These are phyloP conservation scores for Paradoxurus hermaphroditus DNA, from an alignment of 2,113 vertebrate species.

Conservation along the genomic window DNA sequence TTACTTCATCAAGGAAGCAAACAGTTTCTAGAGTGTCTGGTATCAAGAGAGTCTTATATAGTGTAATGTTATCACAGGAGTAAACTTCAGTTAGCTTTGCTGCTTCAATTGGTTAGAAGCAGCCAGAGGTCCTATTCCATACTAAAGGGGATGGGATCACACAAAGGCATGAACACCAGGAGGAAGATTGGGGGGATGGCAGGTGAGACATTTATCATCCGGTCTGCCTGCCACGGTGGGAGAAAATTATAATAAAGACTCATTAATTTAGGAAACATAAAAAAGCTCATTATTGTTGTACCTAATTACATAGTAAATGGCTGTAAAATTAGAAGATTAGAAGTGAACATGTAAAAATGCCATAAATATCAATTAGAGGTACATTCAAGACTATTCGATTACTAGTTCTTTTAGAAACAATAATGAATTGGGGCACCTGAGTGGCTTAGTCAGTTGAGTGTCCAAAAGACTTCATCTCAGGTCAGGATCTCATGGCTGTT, in stretches of 20 bases:
- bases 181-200: fast-evolving
- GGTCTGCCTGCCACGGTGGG: not conserved
- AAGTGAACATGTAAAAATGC: not conserved
- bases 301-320: not conserved
- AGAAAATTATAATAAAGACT: not conserved
- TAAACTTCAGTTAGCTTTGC: not conserved
- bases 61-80: not conserved
- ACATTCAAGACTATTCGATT: not conserved
- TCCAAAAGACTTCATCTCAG: no score
- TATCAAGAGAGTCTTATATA: not conserved
- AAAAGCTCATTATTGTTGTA: not conserved
- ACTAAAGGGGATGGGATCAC: not conserved
- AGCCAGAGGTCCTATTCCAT: not conserved
- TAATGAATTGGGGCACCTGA: not conserved
- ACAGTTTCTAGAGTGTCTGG: not conserved
- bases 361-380: not conserved
- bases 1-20: not conserved
- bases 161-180: not conserved
- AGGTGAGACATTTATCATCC: not conserved
- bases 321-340: not conserved
- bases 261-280: not conserved
- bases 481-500: no score
- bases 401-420: not conserved
- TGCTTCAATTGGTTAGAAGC: not conserved
- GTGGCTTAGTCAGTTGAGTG: no score